A percentile compares a stretch with the other conserved stretches of the same genome.
phyloP scores from a whole-genome alignment of 2,113 vertebrate species.

The Triplophysa siluroides region DNA sequence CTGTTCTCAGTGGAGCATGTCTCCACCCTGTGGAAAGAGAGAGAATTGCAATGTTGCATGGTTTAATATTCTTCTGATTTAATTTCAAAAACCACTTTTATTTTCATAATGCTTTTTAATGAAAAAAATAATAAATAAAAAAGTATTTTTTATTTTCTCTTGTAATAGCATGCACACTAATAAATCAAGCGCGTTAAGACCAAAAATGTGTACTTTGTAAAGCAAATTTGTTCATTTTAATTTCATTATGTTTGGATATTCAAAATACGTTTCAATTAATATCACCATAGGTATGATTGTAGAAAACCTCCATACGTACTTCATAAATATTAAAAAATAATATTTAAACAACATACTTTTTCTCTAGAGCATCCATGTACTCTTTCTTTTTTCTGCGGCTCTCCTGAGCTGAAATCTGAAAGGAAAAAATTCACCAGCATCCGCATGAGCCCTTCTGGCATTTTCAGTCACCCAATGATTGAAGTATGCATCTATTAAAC shows the following conservation, averaged over 20 bases:
- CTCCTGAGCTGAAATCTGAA: slow-evolving; percentile 97
- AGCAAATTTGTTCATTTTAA: no score
- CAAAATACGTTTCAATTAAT: not conserved
- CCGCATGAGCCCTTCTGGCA: not conserved
- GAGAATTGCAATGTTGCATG: slow-evolving; percentile 57
- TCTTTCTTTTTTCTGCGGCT: slow-evolving; percentile 99
- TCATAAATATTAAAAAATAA: not conserved
- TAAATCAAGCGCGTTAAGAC: not conserved
- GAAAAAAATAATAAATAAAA: no score
- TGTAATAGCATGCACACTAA: not conserved
- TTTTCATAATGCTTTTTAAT: no score
- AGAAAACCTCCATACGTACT: not conserved
- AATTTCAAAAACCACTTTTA: no score
- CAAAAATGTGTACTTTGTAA: no score
- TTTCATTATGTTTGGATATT: no score
- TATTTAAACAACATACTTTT: slow-evolving; percentile 79
- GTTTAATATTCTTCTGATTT: no score
- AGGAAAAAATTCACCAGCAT: not conserved
- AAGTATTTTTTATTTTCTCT: no score
- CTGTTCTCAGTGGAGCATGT: slow-evolving; percentile 94
- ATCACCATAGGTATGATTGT: not conserved
- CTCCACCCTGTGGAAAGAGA: slow-evolving; percentile 85
- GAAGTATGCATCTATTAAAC: not conserved
- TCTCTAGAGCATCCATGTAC: slow-evolving; percentile 98
- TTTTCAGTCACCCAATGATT: not conserved